phyloP scores from a whole-genome alignment of 2,797 vertebrate species.

The Antennarius maculatus region DNA sequence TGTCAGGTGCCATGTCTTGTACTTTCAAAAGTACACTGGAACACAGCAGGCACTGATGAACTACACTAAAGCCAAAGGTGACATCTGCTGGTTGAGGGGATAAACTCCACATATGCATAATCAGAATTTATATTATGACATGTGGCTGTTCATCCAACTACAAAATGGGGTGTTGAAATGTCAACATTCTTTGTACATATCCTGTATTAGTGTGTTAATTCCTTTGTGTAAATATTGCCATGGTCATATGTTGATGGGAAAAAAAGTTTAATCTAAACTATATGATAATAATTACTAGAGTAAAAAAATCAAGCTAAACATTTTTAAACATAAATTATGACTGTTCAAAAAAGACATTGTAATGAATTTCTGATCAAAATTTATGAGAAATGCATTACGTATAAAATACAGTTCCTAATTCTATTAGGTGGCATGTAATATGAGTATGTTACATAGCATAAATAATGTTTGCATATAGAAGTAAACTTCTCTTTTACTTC shows the following conservation, averaged over 20 bases:
- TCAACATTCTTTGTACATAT: neutral
- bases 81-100: constrained; percentile 69
- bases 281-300: too few species aligned
- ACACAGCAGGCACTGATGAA: neutral
- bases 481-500: neutral
- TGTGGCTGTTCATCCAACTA: neutral
- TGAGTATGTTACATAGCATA: too few species aligned
- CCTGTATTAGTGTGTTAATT: neutral
- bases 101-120: constrained; percentile 10
- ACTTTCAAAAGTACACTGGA: neutral
- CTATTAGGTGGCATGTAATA: too few species aligned
- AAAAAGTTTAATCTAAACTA: too few species aligned
- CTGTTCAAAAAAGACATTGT: too few species aligned
- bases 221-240: neutral
- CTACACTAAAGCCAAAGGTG: constrained; percentile 42
- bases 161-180: neutral
- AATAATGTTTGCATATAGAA: too few species aligned
- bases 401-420: too few species aligned
- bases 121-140: neutral
- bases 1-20: neutral
- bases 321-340: too few species aligned
- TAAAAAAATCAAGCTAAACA: too few species aligned
- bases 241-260: neutral
- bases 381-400: neutral
- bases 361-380: neutral